Percentiles rank a stretch among this genome's conserved stretches.
Evolutionary conservation across 2,888 invertebrate genomes (phyloP).

Genomic region (Chrysolina haemoptera): DNA sequence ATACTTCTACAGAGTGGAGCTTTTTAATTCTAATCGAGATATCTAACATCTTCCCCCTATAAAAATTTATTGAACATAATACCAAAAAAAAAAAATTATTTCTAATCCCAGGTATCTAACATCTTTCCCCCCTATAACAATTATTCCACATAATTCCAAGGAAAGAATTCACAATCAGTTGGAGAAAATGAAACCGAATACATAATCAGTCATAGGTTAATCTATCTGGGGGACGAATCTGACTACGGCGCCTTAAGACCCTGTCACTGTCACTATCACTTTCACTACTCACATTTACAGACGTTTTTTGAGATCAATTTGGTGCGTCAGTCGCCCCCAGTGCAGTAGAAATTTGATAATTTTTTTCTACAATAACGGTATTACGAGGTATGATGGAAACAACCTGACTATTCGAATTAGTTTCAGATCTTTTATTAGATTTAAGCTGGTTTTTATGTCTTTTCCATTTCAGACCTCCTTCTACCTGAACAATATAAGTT

Average conservation of each 20-base stretch:
- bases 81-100: no score
- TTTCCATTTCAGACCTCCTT: slow-evolving; percentile 19
- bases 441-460: slow-evolving; percentile 11
- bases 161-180: no score
- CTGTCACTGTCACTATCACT: slow-evolving; percentile 18
- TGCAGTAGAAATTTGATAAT: neutral
- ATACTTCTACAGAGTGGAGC: no score
- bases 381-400: slow-evolving; percentile 15
- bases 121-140: no score
- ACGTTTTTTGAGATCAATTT: no score
- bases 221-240: slow-evolving; percentile 16
- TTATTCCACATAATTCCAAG: neutral
- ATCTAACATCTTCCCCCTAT: slow-evolving; percentile 6
- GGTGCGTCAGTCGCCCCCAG: slow-evolving; percentile 10
- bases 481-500: slow-evolving; percentile 24
- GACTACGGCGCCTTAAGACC: slow-evolving; percentile 16
- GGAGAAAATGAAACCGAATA: no score
- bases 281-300: no score
- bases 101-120: no score
- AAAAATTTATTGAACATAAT: no score
- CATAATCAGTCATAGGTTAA: no score
- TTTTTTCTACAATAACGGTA: neutral
- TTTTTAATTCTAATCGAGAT: no score
- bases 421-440: neutral
- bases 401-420: neutral